These are phyloP conservation scores for Anticlea derivata DNA, from an alignment of 2,888 invertebrate genomes.

Conservation along the genomic window DNA sequence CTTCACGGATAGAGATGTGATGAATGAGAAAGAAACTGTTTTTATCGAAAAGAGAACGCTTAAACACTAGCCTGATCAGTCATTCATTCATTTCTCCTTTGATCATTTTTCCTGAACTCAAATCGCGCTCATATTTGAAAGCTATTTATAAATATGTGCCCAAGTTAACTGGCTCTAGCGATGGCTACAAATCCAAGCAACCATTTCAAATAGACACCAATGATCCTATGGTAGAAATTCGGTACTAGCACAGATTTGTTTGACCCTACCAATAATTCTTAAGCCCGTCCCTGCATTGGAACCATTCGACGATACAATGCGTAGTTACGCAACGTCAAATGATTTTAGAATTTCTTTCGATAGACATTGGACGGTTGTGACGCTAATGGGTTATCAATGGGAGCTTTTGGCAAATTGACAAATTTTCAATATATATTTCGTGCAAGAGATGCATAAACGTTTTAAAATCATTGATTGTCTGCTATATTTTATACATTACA, in stretches of 20 bases:
- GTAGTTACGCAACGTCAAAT: slow-evolving; percentile 22
- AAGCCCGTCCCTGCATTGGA: slow-evolving; percentile 13
- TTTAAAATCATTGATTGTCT: background rate
- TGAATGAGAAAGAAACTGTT: too few species aligned
- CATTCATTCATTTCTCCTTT: too few species aligned
- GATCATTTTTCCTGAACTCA: too few species aligned
- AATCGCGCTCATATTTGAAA: too few species aligned
- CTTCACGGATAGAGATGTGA: too few species aligned
- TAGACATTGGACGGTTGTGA: slow-evolving; percentile 10
- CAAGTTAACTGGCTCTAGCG: too few species aligned
- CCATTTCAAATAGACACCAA: too few species aligned
- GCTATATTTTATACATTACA: background rate
- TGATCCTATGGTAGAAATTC: too few species aligned
- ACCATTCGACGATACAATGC: slow-evolving; percentile 21
- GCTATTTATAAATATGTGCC: too few species aligned
- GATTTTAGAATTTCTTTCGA: slow-evolving; percentile 21
- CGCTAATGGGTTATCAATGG: slow-evolving; percentile 26
- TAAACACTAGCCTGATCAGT: too few species aligned
- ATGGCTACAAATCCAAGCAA: too few species aligned
- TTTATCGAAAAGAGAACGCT: too few species aligned
- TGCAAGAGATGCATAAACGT: background rate
- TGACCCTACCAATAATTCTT: background rate
- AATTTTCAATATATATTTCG: background rate
- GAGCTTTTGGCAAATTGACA: slow-evolving; percentile 27
- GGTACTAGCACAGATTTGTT: background rate